Conservation (phyloP, 2,797 vertebrate species). For the Tragelaphus oryx region DNA sequence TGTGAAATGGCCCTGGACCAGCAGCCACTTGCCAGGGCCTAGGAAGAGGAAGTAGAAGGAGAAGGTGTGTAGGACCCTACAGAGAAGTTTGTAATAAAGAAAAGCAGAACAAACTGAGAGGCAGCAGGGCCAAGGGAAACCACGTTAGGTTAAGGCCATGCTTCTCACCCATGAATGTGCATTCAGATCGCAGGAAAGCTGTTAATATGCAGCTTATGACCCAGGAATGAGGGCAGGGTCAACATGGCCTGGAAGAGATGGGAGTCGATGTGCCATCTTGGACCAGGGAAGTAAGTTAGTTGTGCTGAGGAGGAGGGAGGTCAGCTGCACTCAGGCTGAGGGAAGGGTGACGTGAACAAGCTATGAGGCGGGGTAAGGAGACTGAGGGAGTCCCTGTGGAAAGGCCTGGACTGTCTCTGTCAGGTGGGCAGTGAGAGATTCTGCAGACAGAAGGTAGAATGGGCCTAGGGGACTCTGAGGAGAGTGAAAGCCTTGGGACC, state of each 20-base stretch:
- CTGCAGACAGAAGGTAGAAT: conserved; percentile 7
- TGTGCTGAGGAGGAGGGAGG: background rate
- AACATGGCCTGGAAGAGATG: background rate
- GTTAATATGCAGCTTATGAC: background rate
- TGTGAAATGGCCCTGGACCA: background rate
- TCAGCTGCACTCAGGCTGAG: background rate
- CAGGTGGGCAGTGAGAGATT: background rate
- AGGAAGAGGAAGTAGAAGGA: background rate
- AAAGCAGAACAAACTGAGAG: background rate
- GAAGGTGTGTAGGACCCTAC: background rate
- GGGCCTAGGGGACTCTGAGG: background rate
- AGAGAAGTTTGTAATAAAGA: background rate
- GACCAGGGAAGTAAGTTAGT: background rate
- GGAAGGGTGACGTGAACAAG: background rate
- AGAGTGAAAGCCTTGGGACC: background rate
- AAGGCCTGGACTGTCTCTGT: background rate
- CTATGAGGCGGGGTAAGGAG: background rate
- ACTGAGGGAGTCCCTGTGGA: background rate
- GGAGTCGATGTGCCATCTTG: fast-evolving
- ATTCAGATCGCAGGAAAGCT: background rate
- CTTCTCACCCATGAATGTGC: background rate
- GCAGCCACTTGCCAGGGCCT: background rate
- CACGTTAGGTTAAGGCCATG: background rate
- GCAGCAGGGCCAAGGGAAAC: background rate
- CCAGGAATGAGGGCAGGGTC: background rate